Conservation (phyloP, 2,113 vertebrate genomes). For the Cheilinus undulatus region DNA sequence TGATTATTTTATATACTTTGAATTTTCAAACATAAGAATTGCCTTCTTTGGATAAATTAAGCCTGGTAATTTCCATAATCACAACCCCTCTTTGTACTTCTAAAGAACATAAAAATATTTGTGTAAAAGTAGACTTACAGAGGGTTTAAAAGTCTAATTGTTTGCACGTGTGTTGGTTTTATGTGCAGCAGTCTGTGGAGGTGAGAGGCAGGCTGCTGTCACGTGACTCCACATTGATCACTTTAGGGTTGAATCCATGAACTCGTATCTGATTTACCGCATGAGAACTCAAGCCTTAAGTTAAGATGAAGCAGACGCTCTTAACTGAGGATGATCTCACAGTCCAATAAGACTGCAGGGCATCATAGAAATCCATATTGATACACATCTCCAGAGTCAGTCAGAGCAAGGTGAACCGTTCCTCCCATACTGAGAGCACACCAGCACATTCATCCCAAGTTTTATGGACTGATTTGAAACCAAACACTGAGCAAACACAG, state of each 20-base stretch:
- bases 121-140: too few relatives aligned
- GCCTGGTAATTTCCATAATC: too few relatives aligned
- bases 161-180: neutral
- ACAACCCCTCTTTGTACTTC: neutral
- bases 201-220: neutral
- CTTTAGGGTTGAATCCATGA: slow-evolving; percentile 15
- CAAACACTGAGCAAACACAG: slow-evolving; percentile 14
- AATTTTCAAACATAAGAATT: too few relatives aligned
- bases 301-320: slow-evolving; percentile 39
- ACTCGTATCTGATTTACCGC: slow-evolving; percentile 51
- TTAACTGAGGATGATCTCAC: slow-evolving; percentile 34
- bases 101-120: too few relatives aligned
- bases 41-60: too few relatives aligned
- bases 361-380: slow-evolving; percentile 48
- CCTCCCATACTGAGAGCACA: neutral
- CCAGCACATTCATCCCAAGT: neutral
- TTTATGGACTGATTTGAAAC: slow-evolving; percentile 18
- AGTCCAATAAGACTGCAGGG: slow-evolving; percentile 48
- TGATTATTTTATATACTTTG: too few relatives aligned
- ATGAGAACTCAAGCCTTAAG: slow-evolving; percentile 46
- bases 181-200: neutral
- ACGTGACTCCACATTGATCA: slow-evolving; percentile 38
- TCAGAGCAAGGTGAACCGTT: slow-evolving; percentile 42
- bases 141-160: neutral
- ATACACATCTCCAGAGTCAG: slow-evolving; percentile 43